phyloP scores from a whole-genome alignment of 2,888 invertebrate genomes.

The Alloplasta piceator region DNA sequence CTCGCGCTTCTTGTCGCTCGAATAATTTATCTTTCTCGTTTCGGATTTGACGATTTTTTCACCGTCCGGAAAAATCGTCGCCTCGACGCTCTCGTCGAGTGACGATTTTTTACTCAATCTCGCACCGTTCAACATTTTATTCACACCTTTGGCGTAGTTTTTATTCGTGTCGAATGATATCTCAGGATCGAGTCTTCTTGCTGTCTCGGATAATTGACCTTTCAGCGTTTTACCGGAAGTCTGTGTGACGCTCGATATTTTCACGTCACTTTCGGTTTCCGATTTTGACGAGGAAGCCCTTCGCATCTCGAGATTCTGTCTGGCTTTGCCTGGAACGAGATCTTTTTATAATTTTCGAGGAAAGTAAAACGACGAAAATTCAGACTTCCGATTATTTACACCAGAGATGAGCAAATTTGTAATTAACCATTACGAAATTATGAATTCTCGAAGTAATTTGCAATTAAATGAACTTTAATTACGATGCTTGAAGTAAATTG shows the following conservation, averaged over 20 bases:
- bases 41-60: slow-evolving; percentile 32
- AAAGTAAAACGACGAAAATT: too few relatives aligned
- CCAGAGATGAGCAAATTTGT: too few relatives aligned
- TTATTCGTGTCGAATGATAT: slow-evolving; percentile 78
- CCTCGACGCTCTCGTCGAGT: slow-evolving; percentile 63
- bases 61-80: neutral
- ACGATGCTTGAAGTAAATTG: too few relatives aligned
- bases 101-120: slow-evolving; percentile 76
- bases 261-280: slow-evolving; percentile 54
- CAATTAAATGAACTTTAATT: too few relatives aligned
- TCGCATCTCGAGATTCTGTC: slow-evolving; percentile 64
- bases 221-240: slow-evolving; percentile 56
- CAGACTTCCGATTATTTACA: too few relatives aligned
- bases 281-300: slow-evolving; percentile 42
- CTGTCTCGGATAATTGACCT: slow-evolving; percentile 67
- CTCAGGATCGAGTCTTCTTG: slow-evolving; percentile 71
- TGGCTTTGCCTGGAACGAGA: slow-evolving; percentile 74
- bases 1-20: slow-evolving; percentile 53
- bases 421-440: too few relatives aligned
- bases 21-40: slow-evolving; percentile 48
- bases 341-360: too few relatives aligned
- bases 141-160: slow-evolving; percentile 76
- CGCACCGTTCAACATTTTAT: slow-evolving; percentile 76
- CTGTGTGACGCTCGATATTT: slow-evolving; percentile 20
- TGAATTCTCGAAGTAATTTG: too few relatives aligned